Evolutionary conservation across 1,140 invertebrate species (phyloP), one percentile per base, ranked within the genome.

Genomic region (Monochamus saltuarius): DNA sequence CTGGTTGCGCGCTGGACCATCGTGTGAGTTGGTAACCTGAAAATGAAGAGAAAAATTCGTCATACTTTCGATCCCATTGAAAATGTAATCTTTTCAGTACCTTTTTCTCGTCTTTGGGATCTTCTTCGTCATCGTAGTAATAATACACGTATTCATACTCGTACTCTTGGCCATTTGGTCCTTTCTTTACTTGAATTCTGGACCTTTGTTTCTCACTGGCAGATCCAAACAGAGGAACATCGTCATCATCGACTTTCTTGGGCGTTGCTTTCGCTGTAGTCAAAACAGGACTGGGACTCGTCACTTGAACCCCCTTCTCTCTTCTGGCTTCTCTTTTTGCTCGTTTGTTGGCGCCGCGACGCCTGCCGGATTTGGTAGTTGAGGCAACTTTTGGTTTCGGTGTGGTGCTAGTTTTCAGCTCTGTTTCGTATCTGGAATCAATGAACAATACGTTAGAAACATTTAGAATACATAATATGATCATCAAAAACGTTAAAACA

Each of bases 131-230:
- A 63, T 92, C 89, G 60, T 93, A 91, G 68, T 94, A 94, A 73
- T 94, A 94, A 70, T 94, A 94, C 14, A 93, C 88, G 66, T 94
- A 94, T 73, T 93, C 91, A 73, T 93, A 94, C 76, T 94, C 91
- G 69, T 94, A 93, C 67, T 94, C 91, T 76, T 92, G 87, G 4
- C 91, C 91, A 70, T 92, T 92, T n/a, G 90, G 89, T 19, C 89
- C 91, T 76, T 92, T 93, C 68, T 93, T 92, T 29, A 92, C 87
- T 81, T 92, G 84, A 60, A 89, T 87, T 60, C 87, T 76, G 1
- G 87, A 88, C 37, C 84, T 82, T 68, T 85, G 82, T 58, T 75
- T 75, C 13, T 75, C 74, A 51, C 73, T 75, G 8, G 64, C 70
- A 29, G 71, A 66, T 11, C 69, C 73, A 37, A 70, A 49, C 7